Conservation (phyloP, 2,797 vertebrate species). For the Muraenolepis orangiensis region DNA sequence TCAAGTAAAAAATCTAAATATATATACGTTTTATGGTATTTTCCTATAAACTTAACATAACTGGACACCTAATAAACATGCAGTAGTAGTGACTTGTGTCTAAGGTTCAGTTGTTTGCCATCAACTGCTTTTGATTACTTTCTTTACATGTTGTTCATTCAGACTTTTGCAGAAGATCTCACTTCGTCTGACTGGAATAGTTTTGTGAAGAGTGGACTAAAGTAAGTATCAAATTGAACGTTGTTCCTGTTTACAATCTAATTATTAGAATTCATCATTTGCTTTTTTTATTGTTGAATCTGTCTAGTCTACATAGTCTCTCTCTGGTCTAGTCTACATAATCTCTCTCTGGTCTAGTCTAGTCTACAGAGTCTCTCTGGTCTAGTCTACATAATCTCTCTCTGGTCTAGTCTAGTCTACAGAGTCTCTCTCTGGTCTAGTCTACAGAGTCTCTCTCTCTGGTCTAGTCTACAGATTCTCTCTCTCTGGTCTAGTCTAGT, state of each 20-base stretch:
- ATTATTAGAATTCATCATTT: neutral
- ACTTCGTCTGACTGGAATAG: slow-evolving; percentile 81
- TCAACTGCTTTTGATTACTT: neutral
- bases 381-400: no score
- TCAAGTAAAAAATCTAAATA: no score
- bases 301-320: neutral
- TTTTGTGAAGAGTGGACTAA: slow-evolving; percentile 88
- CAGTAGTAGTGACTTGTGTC: neutral
- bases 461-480: no score
- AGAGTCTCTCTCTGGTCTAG: no score
- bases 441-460: neutral
- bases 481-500: no score
- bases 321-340: no score
- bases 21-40: no score
- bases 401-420: no score
- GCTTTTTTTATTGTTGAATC: no score
- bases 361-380: no score
- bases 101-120: neutral
- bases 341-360: no score
- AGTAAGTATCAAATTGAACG: slow-evolving; percentile 68
- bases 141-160: slow-evolving; percentile 5
- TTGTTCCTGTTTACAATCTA: neutral
- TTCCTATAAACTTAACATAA: neutral
- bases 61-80: neutral
- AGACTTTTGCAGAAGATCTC: slow-evolving; percentile 72